phyloP scores from a whole-genome alignment of 2,888 invertebrate species.

The Spialia ferax region DNA sequence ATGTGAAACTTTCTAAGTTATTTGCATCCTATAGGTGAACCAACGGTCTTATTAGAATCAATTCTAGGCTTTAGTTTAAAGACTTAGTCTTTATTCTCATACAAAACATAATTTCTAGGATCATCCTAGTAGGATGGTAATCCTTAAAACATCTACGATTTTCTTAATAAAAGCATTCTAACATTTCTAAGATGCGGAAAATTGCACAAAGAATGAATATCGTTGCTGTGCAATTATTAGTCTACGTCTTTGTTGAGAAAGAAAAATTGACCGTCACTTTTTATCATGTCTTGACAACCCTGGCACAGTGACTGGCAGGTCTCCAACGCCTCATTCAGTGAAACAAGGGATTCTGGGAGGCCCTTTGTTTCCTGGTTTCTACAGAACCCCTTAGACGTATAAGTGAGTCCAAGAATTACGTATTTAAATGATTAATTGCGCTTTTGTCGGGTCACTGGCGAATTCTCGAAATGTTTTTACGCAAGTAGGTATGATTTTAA shows the following conservation, averaged over 20 bases:
- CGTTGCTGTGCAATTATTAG: no score
- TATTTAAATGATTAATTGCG: constrained; percentile 15
- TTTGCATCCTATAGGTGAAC: no score
- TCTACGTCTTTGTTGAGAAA: neutral
- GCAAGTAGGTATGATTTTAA: neutral
- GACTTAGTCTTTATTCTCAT: no score
- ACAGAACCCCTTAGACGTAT: constrained; percentile 1
- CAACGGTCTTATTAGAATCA: no score
- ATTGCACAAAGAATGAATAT: no score
- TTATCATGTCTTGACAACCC: constrained; percentile 19
- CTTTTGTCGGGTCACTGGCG: constrained; percentile 14
- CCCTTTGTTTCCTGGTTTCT: constrained; percentile 30
- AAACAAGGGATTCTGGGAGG: constrained; percentile 24
- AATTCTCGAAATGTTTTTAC: constrained; percentile 2
- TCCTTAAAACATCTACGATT: no score
- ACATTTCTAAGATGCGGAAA: neutral
- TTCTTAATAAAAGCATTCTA: neutral
- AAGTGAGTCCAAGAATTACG: constrained; percentile 7
- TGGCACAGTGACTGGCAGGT: constrained; percentile 1
- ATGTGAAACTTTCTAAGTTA: no score
- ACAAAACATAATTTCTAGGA: no score
- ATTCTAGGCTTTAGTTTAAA: no score
- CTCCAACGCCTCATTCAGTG: constrained; percentile 26
- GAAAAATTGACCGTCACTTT: constrained; percentile 13
- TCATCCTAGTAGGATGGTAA: no score